Percentiles rank a stretch among this genome's conserved stretches.
These are phyloP conservation scores for Agapostemon virescens DNA, from an alignment of 2,888 invertebrate genomes.

Conservation along the genomic window DNA sequence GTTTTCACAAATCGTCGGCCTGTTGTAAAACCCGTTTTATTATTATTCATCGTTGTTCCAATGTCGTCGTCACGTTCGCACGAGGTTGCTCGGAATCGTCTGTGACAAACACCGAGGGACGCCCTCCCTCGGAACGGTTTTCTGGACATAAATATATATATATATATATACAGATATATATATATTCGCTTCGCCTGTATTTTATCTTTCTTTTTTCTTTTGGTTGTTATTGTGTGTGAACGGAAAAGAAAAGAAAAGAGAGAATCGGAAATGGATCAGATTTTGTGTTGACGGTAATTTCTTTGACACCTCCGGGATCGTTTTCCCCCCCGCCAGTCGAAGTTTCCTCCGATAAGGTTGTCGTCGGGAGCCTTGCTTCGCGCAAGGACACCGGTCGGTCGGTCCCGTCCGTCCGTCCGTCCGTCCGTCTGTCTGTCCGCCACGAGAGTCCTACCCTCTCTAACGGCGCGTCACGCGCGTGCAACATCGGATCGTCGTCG, in stretches of 20 bases:
- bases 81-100: constrained; percentile 22
- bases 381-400: constrained; percentile 58
- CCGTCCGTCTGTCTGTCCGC: constrained; percentile 34
- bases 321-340: too few relatives aligned
- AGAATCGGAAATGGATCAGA: constrained; percentile 10
- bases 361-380: constrained; percentile 41
- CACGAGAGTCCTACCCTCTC: constrained; percentile 61
- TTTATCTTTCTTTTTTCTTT: too few relatives aligned
- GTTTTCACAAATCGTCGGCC: constrained; percentile 42
- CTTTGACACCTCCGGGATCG: constrained; percentile 51
- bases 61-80: constrained; percentile 21
- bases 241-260: constrained; percentile 15
- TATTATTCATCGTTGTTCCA: background rate
- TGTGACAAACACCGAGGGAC: constrained; percentile 58
- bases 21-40: constrained; percentile 8
- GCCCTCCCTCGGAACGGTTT: constrained; percentile 23
- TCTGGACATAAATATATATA: too few relatives aligned
- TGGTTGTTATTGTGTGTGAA: too few relatives aligned
- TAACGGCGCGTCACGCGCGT: constrained; percentile 64
- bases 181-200: too few relatives aligned
- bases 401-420: constrained; percentile 35
- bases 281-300: constrained; percentile 8
- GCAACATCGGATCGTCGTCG: constrained; percentile 50
- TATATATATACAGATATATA: too few relatives aligned
- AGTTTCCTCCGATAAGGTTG: constrained; percentile 36